phyloP scores from a whole-genome alignment of 2,797 vertebrate species.

The Jordanella pulchra region DNA sequence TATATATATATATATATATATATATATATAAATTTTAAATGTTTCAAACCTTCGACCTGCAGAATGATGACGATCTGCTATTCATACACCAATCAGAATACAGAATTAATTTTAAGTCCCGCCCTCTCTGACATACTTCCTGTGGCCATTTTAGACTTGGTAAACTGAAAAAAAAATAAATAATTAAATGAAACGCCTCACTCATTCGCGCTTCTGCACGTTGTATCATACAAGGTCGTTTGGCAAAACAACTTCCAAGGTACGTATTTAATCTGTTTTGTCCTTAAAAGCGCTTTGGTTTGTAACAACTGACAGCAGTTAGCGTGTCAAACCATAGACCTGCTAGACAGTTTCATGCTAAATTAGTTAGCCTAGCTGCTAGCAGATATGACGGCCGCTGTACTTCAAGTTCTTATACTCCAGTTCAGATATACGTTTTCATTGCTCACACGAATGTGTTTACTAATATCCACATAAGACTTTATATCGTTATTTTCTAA shows the following conservation, averaged over 20 bases:
- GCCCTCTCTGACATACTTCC: constrained; percentile 45
- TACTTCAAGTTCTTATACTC: constrained; percentile 33
- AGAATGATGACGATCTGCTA: no score
- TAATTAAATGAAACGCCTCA: constrained; percentile 29
- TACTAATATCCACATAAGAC: not conserved
- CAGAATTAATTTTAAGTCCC: constrained; percentile 17
- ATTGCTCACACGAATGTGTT: not conserved
- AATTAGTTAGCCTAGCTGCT: constrained; percentile 58
- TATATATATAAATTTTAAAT: no score
- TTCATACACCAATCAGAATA: constrained; percentile 55
- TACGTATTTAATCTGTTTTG: constrained; percentile 41
- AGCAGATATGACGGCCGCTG: constrained; percentile 64
- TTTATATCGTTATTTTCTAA: not conserved
- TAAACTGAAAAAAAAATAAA: constrained; percentile 25
- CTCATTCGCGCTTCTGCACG: constrained; percentile 9
- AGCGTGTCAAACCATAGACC: not conserved
- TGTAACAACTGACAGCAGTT: constrained; percentile 6
- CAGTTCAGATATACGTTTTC: constrained; percentile 1
- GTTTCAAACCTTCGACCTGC: no score
- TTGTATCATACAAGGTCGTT: constrained; percentile 1
- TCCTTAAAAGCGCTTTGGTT: not conserved
- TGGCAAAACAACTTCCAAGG: constrained; percentile 29
- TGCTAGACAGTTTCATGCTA: constrained; percentile 47
- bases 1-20: no score
- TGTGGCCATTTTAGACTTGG: constrained; percentile 78